Evolutionary conservation across 1,140 invertebrate genomes (phyloP), one percentile per base, ranked within the genome.

Genomic region (Heterodera schachtii): DNA sequence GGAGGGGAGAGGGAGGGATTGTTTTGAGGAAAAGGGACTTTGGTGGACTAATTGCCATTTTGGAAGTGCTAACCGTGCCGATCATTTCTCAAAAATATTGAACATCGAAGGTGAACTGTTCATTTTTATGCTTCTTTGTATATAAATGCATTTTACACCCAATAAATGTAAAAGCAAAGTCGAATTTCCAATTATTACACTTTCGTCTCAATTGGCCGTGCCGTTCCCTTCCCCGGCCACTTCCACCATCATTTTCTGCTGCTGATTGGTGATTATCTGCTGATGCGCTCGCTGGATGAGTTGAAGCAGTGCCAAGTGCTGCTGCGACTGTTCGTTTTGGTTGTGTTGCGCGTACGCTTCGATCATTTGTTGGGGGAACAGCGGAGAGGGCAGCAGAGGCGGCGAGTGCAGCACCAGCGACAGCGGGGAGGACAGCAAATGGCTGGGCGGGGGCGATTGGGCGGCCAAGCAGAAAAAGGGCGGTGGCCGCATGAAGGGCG

Each of bases 281-380:
- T 64, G 57, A 19, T 64, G 57, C 11, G 57, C 57, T 64, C 57
- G 57, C 3, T 64, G 57, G 16, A 64, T 64, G 57, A 64, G 57
- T 64, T 64, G 57, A 4, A 64, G 57, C 31, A 43, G 69, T 71
- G 21, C 69, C 44, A 41, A 31, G 8, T 71, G 41, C 21, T 71
- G 41, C 69, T 13, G 69, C n/a, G 41, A 71, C 69, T 71, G 69
- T n/a, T 71, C 69, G 21, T 71, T 71, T 6, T 13, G n/a, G 69
- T 41, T 71, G 7, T 16, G 69, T n/a, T 71, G 69, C n/a, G 31
- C 41, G 11, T 41, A 41, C n/a, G 69, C 9, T 41, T 71, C 41
- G 11, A 43, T 1, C 21, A 71, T 7, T 46, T 43, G 69, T 31
- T 46, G 69, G 31, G 41, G 9, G 41, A 71, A 46, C 31, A 71